These are phyloP conservation scores for Astatoreochromis straeleni DNA, from an alignment of 2,113 vertebrate genomes.

Conservation along the genomic window DNA sequence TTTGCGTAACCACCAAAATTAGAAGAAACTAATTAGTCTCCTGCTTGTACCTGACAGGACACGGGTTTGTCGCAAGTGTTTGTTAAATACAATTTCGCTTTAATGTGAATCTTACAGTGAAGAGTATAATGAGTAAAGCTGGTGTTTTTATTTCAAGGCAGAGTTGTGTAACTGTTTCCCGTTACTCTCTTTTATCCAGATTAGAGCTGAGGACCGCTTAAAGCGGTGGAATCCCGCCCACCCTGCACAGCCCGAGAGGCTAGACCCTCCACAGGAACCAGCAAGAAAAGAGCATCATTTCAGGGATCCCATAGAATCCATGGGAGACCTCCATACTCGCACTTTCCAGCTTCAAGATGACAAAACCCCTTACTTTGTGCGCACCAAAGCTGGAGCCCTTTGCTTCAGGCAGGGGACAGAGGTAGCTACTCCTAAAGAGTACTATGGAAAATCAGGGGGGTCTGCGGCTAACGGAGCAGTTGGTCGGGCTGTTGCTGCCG, in stretches of 20 bases:
- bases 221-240: constrained; percentile 10
- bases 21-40: not conserved
- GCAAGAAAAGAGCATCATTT: not conserved
- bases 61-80: not conserved
- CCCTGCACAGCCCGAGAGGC: not conserved
- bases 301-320: constrained; percentile 11
- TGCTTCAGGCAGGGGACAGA: constrained; percentile 93
- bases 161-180: not conserved
- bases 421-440: constrained; percentile 74
- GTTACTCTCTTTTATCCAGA: not conserved
- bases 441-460: constrained; percentile 36
- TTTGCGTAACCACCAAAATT: not conserved
- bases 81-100: not conserved
- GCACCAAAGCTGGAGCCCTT: constrained; percentile 87
- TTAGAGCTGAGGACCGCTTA: constrained; percentile 14
- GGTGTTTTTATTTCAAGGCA: not conserved
- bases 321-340: constrained; percentile 75
- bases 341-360: constrained; percentile 81
- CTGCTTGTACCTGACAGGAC: not conserved
- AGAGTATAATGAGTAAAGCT: not conserved
- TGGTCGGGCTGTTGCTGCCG: not conserved
- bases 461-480: constrained; percentile 35
- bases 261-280: not conserved
- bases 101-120: not conserved
- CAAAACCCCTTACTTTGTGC: constrained; percentile 81